phyloP scores from a whole-genome alignment of 1,140 invertebrate genomes.

The Philotrypesis tridentata region DNA sequence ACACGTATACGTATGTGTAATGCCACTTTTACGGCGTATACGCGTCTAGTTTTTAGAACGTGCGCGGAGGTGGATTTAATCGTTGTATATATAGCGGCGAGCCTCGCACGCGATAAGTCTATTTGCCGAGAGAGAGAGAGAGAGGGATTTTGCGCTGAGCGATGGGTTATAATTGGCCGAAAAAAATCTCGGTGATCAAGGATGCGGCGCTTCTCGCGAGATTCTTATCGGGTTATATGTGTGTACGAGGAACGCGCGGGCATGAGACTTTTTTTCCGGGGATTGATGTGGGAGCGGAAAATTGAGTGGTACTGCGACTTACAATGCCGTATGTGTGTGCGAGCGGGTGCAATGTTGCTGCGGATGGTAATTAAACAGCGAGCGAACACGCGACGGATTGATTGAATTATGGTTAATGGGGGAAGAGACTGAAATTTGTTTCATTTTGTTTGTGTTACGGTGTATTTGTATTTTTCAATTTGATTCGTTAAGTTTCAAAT shows the following conservation, averaged over 20 bases:
- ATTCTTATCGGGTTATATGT: not conserved
- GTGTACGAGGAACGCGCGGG: no score
- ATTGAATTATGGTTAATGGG: no score
- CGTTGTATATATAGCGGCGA: not conserved
- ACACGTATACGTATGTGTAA: not conserved
- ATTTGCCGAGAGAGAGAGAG: not conserved
- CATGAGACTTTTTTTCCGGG: not conserved
- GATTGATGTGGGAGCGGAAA: not conserved
- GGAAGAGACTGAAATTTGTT: no score
- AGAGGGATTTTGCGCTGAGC: not conserved
- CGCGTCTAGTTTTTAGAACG: not conserved
- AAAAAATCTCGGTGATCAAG: slow-evolving; percentile 8
- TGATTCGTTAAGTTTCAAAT: no score
- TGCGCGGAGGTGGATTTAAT: not conserved
- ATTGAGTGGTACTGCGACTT: no score
- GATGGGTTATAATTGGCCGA: slow-evolving; percentile 14
- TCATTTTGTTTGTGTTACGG: no score
- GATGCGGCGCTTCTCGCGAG: slow-evolving; percentile 14
- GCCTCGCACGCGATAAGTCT: slow-evolving; percentile 43
- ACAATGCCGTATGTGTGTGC: no score
- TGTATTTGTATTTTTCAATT: no score
- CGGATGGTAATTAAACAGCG: no score
- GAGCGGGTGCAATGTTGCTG: no score
- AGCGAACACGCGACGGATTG: no score
- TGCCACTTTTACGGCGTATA: slow-evolving; percentile 8